These are phyloP conservation scores for Oxyruncus cristatus DNA, from an alignment of 2,113 vertebrate species.

Conservation along the genomic window DNA sequence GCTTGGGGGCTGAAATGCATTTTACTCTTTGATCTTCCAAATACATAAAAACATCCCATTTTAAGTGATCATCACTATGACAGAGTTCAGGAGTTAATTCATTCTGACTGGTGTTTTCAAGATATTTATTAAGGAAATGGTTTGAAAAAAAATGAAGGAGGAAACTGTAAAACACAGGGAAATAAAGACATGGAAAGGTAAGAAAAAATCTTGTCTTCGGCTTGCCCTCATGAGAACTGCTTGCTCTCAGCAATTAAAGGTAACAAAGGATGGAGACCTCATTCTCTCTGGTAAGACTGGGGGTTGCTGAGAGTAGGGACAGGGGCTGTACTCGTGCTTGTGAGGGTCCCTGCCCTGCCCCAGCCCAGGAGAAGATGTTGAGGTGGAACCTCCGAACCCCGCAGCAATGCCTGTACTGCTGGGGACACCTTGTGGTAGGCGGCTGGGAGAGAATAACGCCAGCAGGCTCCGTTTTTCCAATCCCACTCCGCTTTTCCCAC, in stretches of 20 bases:
- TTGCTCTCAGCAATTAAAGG: not conserved
- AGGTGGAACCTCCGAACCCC: not conserved
- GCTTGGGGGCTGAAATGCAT: not conserved
- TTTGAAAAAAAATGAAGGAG: not conserved
- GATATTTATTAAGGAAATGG: not conserved
- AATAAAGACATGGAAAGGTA: not conserved
- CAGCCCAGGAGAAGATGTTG: not conserved
- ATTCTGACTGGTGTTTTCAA: not conserved
- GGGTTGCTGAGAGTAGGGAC: not conserved
- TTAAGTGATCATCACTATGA: not conserved
- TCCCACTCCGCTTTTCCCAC: not conserved
- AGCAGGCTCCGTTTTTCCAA: not conserved
- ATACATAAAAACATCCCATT: not conserved
- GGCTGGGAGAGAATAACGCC: not conserved
- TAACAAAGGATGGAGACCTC: not conserved
- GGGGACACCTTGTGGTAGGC: constrained; percentile 56
- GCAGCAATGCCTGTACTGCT: not conserved
- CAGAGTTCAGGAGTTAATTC: not conserved
- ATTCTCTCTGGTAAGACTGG: not conserved
- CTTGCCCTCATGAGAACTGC: no score
- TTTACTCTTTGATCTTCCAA: not conserved
- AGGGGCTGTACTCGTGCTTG: not conserved
- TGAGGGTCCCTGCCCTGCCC: not conserved
- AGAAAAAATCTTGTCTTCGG: not conserved
- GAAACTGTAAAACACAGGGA: not conserved